Evolutionary conservation across 37 sponge, comb jelly and placozoan genomes (phyloP), one percentile per base, ranked within the genome.

Genomic region (Petrosia ficiformis): DNA sequence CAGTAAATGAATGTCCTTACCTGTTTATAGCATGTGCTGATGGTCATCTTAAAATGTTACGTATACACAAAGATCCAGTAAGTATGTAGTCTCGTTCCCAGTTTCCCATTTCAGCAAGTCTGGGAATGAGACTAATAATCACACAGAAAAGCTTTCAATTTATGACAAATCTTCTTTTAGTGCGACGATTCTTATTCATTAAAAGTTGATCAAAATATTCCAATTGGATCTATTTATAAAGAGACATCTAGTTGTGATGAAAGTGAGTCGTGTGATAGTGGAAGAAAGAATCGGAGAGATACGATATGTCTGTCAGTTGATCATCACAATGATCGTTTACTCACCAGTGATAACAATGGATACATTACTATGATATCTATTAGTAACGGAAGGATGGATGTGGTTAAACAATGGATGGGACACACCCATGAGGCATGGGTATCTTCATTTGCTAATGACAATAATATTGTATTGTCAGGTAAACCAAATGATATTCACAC

Each of bases 361-460:
- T 35, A 33, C n/a, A 31, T 81, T 1, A 64, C 42, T 30, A 21
- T 77, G 41, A 35, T 86, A 2, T 36, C 69, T 22, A 3, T 77
- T 16, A 40, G 42, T 21, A 42, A 10, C 34, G 65, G 65, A 38
- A 44, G 34, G 22, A 26, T 36, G 3, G 58, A 39, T 44, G 35
- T 67, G 8, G 3, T n/a, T 16, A 30, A 26, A 32, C 29, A 70
- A 10, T 93, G 88, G 90, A 87, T 67, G 33, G 97, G 87, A 31
- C 97, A 96, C 41, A 65, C 41, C 22, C 90, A 44, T 73, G 97
- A 96, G 72, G 91, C 94, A 5, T 96, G 97, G 97, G 80, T 89
- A 14, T 67, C 81, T 3, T 41, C 82, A 28, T 80, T 72, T 56
- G 93, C 78, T 59, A 31, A 37, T 21, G 42, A 86, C 16, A 4